Percentiles rank a stretch among this genome's conserved stretches.
Conservation (phyloP, 2,888 invertebrate species). For the Epistrophe grossulariae region DNA sequence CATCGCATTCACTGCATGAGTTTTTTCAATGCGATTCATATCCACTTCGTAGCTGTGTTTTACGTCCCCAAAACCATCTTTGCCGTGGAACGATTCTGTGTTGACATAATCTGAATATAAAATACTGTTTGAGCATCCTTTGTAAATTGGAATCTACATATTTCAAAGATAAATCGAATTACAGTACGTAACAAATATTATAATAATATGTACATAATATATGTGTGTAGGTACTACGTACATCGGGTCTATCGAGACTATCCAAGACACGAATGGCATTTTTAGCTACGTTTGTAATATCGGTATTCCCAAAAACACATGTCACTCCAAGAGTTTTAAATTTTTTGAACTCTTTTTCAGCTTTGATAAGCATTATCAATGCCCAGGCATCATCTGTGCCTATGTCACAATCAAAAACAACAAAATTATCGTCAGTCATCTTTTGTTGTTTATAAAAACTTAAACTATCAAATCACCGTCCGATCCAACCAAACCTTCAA, state of each 20-base stretch:
- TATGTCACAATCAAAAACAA: conserved; percentile 87
- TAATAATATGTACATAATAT: too few species aligned
- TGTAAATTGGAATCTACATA: conserved; percentile 79
- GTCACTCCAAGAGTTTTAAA: conserved; percentile 87
- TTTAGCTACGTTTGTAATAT: conserved; percentile 86
- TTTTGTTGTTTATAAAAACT: background rate
- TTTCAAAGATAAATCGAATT: background rate
- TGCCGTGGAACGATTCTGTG: conserved; percentile 85
- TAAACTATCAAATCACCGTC: background rate
- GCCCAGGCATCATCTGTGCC: conserved; percentile 88
- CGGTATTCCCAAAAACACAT: conserved; percentile 90
- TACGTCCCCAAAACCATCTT: conserved; percentile 90
- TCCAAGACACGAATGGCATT: conserved; percentile 89
- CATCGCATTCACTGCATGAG: conserved; percentile 86
- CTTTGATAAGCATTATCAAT: conserved; percentile 85
- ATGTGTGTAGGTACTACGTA: conserved; percentile 80
- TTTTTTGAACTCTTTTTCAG: conserved; percentile 81
- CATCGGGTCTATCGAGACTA: conserved; percentile 86
- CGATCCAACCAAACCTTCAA: background rate
- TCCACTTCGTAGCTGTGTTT: conserved; percentile 84
- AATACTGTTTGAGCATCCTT: conserved; percentile 77
- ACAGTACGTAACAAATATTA: too few species aligned
- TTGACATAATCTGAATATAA: conserved; percentile 78
- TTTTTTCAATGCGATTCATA: conserved; percentile 82
- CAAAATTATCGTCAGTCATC: conserved; percentile 76